Conservation (phyloP, 2,888 invertebrate species). For the Drepanosiphum platanoidis region DNA sequence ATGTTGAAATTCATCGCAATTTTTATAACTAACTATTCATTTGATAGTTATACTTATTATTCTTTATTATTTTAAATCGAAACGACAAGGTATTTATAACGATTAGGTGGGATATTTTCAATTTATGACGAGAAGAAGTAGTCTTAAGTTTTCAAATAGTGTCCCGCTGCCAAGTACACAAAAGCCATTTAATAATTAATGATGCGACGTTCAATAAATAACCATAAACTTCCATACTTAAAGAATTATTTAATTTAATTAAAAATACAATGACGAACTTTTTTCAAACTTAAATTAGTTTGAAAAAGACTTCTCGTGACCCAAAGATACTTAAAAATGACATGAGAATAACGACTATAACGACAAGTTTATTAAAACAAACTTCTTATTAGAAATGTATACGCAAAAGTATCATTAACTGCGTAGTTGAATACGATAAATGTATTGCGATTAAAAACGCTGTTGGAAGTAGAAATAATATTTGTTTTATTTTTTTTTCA, state of each 20-base stretch:
- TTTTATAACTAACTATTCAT: neutral
- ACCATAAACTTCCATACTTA: conserved; percentile 15
- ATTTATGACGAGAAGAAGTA: conserved; percentile 21
- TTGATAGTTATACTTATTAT: no score
- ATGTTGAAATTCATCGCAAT: neutral
- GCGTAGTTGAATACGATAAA: no score
- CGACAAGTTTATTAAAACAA: neutral
- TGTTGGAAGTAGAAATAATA: neutral
- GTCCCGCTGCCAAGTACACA: conserved; percentile 9
- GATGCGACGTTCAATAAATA: conserved; percentile 32
- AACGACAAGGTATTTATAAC: neutral
- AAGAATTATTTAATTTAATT: conserved; percentile 47
- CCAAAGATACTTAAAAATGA: neutral
- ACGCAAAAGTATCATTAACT: no score
- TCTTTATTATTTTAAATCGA: neutral
- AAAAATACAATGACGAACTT: conserved; percentile 47
- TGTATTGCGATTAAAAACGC: no score
- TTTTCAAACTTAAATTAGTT: conserved; percentile 43
- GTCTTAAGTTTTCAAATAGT: conserved; percentile 18
- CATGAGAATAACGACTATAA: conserved; percentile 8
- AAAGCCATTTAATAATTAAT: conserved; percentile 32
- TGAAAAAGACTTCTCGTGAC: neutral
- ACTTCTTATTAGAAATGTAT: neutral
- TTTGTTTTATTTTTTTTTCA: neutral
- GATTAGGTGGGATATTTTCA: neutral